These are phyloP conservation scores for Hirundichthys speculiger DNA, from an alignment of 2,113 vertebrate genomes.

Conservation along the genomic window DNA sequence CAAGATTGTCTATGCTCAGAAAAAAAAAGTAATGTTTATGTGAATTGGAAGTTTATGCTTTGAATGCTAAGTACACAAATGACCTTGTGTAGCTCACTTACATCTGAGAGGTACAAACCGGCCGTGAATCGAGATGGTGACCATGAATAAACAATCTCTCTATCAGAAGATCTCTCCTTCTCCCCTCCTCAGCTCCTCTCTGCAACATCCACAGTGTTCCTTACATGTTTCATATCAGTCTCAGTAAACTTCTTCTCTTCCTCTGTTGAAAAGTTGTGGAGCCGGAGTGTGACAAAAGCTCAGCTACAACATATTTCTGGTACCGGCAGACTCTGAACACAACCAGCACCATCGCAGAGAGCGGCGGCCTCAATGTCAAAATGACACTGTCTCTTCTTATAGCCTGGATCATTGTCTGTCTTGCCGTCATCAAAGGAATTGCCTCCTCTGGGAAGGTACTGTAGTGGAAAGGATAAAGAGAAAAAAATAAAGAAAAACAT, in stretches of 20 bases:
- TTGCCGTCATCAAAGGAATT: conserved; percentile 96
- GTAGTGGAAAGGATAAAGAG: background rate
- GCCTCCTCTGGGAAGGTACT: conserved; percentile 96
- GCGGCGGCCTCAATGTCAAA: conserved; percentile 93
- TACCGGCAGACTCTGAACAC: conserved; percentile 96
- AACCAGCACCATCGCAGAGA: conserved; percentile 93
- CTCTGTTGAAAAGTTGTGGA: conserved; percentile 85
- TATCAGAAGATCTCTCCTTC: conserved; percentile 14
- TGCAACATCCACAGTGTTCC: background rate
- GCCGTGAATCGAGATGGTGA: conserved; percentile 31
- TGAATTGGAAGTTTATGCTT: conserved; percentile 23
- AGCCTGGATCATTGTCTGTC: conserved; percentile 94
- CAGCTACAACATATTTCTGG: conserved; percentile 98
- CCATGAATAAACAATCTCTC: conserved; percentile 33
- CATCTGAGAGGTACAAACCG: conserved; percentile 29
- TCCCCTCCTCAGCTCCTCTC: background rate
- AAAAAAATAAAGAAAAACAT: background rate
- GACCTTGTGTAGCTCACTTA: conserved; percentile 46
- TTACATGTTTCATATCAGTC: conserved; percentile 2
- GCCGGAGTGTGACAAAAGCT: conserved; percentile 95
- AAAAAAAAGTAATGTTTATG: background rate
- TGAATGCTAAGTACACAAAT: conserved; percentile 40
- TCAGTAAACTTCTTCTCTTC: conserved; percentile 7
- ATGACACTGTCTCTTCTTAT: conserved; percentile 93
- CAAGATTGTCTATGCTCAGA: background rate